Percentiles rank a stretch among this genome's conserved stretches.
Conservation (phyloP, 1,140 invertebrate genomes). For the Ips nitidus region DNA sequence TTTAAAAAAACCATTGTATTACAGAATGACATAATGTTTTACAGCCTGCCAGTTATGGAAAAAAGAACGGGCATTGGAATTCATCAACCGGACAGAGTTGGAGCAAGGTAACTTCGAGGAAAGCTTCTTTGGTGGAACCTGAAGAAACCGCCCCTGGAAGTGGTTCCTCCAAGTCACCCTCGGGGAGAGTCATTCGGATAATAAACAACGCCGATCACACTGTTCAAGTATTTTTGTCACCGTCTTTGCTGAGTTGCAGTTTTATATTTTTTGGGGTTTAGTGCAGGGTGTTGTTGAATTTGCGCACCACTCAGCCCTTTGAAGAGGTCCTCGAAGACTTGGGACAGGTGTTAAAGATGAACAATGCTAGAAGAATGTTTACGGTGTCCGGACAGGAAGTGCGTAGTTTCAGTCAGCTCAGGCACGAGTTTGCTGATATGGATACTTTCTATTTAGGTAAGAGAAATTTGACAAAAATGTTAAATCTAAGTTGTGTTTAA, state of each 20-base stretch:
- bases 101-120: conserved; percentile 63
- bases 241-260: neutral
- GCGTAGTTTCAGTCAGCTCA: conserved; percentile 86
- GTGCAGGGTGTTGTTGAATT: conserved; percentile 88
- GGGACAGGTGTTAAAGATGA: conserved; percentile 89
- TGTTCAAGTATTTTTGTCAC: conserved; percentile 66
- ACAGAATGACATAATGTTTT: neutral
- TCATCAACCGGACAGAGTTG: conserved; percentile 62
- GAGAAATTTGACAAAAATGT: conserved; percentile 40
- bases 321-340: conserved; percentile 93
- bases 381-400: conserved; percentile 90
- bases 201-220: conserved; percentile 90
- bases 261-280: conserved; percentile 47
- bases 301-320: conserved; percentile 89
- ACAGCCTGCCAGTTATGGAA: conserved; percentile 81
- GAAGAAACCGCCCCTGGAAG: conserved; percentile 61
- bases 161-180: conserved; percentile 70
- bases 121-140: conserved; percentile 74
- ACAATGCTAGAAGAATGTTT: conserved; percentile 85
- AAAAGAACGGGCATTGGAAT: conserved; percentile 86
- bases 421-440: conserved; percentile 87
- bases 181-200: conserved; percentile 84
- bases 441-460: conserved; percentile 82
- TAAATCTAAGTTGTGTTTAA: neutral
- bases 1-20: neutral